A percentile compares a stretch with the other conserved stretches of the same genome.
Evolutionary conservation across 2,797 vertebrate genomes (phyloP).

Genomic region (Borostomias antarcticus): DNA sequence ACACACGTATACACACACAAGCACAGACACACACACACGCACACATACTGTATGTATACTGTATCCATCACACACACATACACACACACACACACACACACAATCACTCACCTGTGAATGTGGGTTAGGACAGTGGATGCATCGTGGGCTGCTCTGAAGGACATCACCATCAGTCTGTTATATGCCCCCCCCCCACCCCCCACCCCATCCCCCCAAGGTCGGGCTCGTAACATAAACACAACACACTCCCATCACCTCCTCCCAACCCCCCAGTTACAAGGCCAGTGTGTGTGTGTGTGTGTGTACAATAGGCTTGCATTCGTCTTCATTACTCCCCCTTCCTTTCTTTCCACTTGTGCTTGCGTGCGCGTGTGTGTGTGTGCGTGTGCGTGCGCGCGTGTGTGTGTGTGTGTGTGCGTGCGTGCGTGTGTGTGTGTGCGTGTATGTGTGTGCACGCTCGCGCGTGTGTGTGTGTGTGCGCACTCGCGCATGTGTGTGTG

Average conservation of each 20-base stretch:
- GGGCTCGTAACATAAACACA: conserved; percentile 51
- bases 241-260: conserved; percentile 33
- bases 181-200: conserved; percentile 34
- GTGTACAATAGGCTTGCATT: background rate
- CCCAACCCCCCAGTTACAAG: conserved; percentile 46
- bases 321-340: too few species aligned
- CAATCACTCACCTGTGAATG: background rate
- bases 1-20: conserved; percentile 61
- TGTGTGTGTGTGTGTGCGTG: conserved; percentile 11
- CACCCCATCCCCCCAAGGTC: conserved; percentile 57
- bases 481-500: conserved; percentile 6
- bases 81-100: conserved; percentile 17
- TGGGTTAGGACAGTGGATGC: conserved; percentile 35
- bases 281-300: conserved; percentile 36
- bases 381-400: background rate
- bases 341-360: conserved; percentile 2
- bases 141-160: conserved; percentile 58
- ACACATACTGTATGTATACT: too few species aligned
- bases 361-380: conserved; percentile 3
- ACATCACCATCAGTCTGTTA: conserved; percentile 71
- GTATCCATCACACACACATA: conserved; percentile 73
- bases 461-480: conserved; percentile 13
- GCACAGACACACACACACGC: conserved; percentile 85
- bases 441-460: background rate
- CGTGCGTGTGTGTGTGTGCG: conserved; percentile 8